phyloP scores from a whole-genome alignment of 2,888 invertebrate species.

The Spodoptera picta region DNA sequence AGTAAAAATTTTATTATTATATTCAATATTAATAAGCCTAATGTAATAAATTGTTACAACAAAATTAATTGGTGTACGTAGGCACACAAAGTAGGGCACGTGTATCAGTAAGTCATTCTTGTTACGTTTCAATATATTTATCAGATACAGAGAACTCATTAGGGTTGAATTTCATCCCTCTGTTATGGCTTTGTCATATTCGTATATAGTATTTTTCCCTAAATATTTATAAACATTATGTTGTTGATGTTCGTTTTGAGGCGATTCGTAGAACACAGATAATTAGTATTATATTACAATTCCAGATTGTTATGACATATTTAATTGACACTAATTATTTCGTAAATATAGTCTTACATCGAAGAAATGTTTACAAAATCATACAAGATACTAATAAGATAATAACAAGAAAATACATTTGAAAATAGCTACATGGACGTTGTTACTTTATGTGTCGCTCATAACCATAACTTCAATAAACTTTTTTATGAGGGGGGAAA shows the following conservation, averaged over 20 bases:
- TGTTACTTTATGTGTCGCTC: constrained; percentile 15
- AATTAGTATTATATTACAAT: too few relatives aligned
- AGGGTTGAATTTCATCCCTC: background rate
- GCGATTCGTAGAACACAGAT: too few relatives aligned
- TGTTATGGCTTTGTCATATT: background rate
- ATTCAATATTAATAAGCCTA: too few relatives aligned
- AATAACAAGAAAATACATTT: constrained; percentile 18
- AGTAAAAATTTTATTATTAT: too few relatives aligned
- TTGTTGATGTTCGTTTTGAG: constrained; percentile 1
- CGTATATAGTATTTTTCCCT: background rate
- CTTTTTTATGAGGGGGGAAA: background rate
- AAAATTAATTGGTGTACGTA: background rate
- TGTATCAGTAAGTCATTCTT: background rate
- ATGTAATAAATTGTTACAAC: too few relatives aligned
- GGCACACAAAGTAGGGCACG: too few relatives aligned
- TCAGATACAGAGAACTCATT: constrained; percentile 11
- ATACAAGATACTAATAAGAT: background rate
- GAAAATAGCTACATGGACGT: constrained; percentile 24
- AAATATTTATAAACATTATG: constrained; percentile 2
- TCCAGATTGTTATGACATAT: too few relatives aligned
- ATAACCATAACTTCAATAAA: constrained; percentile 51
- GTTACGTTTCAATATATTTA: background rate
- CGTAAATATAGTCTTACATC: too few relatives aligned
- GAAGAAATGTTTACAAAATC: too few relatives aligned
- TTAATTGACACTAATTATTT: too few relatives aligned